Evolutionary conservation across 1,140 invertebrate genomes (phyloP), one percentile per base, ranked within the genome.

Genomic region (Caerostris darwini): DNA sequence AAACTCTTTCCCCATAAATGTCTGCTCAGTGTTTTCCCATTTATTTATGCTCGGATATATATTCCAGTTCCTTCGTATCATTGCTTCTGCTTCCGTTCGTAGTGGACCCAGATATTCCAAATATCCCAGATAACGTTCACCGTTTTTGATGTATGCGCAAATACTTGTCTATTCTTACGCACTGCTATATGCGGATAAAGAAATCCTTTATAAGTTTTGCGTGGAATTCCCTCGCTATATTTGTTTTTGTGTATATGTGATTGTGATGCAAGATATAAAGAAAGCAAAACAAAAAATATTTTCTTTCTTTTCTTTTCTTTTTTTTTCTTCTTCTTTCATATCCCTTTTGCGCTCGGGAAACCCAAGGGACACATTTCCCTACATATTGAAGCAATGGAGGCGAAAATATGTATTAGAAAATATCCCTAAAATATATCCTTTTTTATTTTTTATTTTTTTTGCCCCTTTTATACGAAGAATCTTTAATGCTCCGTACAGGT

Each of bases 181-280:
- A 34, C 58, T 34, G 59, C 14, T 14, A 34, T 89, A 3, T 64
- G 59, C 50, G 53, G 50, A 89, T 83, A 56, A 89, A 69, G 87
- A 89, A 69, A 64, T 89, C 87, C 61, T 64, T 34, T 56, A 89
- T 89, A 89, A 89, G 61, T 69, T 87, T 56, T 34, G 0, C 2
- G 64, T 19, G 64, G 87, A 89, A 89, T 89, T 89, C 71, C n/a
- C 64, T 64, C 61, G 61, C 87, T 54, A 61, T 83, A 89, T 89
- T 71, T 89, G 87, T 89, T 89, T 89, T 50, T 61, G 85, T 89
- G 50, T 89, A 89, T 89, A 89, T 71, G 59, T 61, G 87, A 69
- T 89, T 69, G 61, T 89, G 64, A 61, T 53, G 85, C 81, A 34
- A 7, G 54, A 17, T 82, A 83, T 17, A 14, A 34, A 34, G 14